Evolutionary conservation across 1,140 invertebrate genomes (phyloP).

Genomic region (Chymomyza costata): DNA sequence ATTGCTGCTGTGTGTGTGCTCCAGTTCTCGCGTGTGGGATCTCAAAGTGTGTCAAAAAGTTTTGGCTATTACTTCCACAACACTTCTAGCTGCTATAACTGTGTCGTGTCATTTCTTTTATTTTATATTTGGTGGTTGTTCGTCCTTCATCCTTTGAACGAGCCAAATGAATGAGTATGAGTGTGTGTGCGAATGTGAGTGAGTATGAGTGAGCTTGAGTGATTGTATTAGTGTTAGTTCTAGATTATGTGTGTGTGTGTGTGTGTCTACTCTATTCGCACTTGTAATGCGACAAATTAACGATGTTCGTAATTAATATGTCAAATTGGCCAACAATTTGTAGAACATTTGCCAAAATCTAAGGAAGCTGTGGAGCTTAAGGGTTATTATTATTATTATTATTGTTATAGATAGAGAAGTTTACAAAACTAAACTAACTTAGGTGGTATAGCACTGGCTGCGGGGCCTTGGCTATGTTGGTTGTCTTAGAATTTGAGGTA

Average conservation of each 20-base stretch:
- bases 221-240: no score
- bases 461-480: no score
- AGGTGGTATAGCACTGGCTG: no score
- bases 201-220: no score
- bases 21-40: conserved; percentile 12
- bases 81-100: conserved; percentile 50
- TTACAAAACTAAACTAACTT: no score
- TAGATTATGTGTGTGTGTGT: conserved; percentile 5
- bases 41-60: conserved; percentile 65
- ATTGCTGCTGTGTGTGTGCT: conserved; percentile 6
- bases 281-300: conserved; percentile 62
- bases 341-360: conserved; percentile 62
- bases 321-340: conserved; percentile 67
- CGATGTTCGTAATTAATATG: conserved; percentile 69
- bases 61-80: conserved; percentile 62
- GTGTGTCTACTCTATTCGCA: no score
- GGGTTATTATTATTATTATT: no score
- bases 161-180: no score
- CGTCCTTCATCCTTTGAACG: conserved; percentile 2
- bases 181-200: neutral
- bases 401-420: no score
- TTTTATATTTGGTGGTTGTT: conserved; percentile 2
- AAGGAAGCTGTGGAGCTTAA: no score
- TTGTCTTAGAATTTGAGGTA: no score
- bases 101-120: conserved; percentile 13